These are phyloP conservation scores for Tetraneura akinire DNA, from an alignment of 1,140 invertebrate genomes.

Conservation along the genomic window DNA sequence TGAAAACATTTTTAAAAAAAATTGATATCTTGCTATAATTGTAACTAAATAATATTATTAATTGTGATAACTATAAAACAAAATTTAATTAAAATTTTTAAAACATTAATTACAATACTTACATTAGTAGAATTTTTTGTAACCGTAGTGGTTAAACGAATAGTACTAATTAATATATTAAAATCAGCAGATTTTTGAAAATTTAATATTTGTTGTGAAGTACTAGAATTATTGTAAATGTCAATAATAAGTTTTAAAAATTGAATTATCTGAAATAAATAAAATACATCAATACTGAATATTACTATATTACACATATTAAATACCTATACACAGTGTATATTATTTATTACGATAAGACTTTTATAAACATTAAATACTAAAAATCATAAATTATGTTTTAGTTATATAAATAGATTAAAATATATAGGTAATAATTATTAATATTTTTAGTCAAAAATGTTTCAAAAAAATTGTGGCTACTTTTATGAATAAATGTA, in stretches of 20 bases:
- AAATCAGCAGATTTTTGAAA: conserved; percentile 36
- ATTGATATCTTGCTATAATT: too few species aligned
- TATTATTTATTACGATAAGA: too few species aligned
- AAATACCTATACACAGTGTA: too few species aligned
- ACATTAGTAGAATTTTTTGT: conserved; percentile 31
- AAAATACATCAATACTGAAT: background rate
- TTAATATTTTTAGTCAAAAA: background rate
- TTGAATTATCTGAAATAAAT: conserved; percentile 13
- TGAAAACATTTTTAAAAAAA: conserved; percentile 21
- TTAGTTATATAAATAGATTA: too few species aligned
- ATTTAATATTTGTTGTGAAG: conserved; percentile 2
- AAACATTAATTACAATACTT: background rate
- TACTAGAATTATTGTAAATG: conserved; percentile 26
- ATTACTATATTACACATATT: background rate
- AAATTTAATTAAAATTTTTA: too few species aligned
- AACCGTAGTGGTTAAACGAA: conserved; percentile 22
- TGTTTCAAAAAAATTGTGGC: background rate
- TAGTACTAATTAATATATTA: conserved; percentile 26
- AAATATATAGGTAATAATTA: background rate
- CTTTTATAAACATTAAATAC: too few species aligned
- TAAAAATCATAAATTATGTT: too few species aligned
- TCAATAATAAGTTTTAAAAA: conserved; percentile 15
- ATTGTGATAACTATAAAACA: too few species aligned
- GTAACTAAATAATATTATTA: too few species aligned
- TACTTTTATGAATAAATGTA: too few species aligned